phyloP scores from a whole-genome alignment of 2,888 invertebrate species.

The Chymomyza amoena region DNA sequence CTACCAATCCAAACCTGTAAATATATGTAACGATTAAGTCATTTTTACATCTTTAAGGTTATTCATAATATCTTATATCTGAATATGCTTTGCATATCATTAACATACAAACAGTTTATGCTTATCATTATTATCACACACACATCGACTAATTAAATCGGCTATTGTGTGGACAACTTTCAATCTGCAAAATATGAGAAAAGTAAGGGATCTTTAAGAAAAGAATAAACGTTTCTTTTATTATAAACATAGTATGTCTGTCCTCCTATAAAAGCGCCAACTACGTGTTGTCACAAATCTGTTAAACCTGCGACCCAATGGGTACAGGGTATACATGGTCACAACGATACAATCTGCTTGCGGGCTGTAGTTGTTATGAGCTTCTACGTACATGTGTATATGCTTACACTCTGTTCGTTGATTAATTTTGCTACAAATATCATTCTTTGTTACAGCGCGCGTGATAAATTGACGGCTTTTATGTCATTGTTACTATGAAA shows the following conservation, averaged over 20 bases:
- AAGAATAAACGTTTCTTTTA: no score
- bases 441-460: slow-evolving; percentile 35
- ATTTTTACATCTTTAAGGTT: no score
- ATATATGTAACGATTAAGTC: no score
- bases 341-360: no score
- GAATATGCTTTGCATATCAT: not conserved
- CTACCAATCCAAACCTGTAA: not conserved
- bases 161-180: not conserved
- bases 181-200: no score
- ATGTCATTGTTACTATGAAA: slow-evolving; percentile 77
- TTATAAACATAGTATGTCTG: no score
- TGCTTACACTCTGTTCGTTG: not conserved
- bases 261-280: no score
- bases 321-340: no score
- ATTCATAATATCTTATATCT: not conserved
- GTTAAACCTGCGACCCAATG: no score
- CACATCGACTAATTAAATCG: not conserved
- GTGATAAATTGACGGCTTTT: slow-evolving; percentile 52
- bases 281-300: no score
- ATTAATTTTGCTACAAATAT: not conserved
- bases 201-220: no score
- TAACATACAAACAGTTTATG: not conserved
- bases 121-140: not conserved
- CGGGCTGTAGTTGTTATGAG: not conserved
- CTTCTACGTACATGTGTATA: not conserved